Conservation (phyloP, 2,888 invertebrate species). For the Drosophila neutralis region DNA sequence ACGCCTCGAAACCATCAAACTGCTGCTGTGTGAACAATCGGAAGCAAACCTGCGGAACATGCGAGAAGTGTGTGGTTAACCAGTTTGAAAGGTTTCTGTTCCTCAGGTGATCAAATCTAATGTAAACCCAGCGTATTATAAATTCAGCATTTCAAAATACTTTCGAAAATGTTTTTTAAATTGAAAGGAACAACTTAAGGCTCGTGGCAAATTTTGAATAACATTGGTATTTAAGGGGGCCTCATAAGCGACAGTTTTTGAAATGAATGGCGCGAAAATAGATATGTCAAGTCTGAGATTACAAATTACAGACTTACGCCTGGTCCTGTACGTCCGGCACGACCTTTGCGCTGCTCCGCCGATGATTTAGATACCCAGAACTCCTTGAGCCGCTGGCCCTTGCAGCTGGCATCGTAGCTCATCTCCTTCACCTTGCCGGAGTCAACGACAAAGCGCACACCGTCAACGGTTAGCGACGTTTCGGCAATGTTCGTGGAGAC, state of each 20-base stretch:
- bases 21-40: constrained; percentile 94
- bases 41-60: constrained; percentile 88
- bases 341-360: constrained; percentile 97
- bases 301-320: constrained; percentile 89
- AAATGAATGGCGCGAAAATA: too few species aligned
- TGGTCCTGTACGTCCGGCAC: constrained; percentile 97
- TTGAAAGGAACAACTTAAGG: background rate
- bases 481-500: constrained; percentile 99
- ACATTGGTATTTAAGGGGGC: too few species aligned
- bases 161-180: background rate
- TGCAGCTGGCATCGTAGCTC: constrained; percentile 95
- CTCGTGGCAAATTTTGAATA: too few species aligned
- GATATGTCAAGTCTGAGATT: too few species aligned
- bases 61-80: background rate
- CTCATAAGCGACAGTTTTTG: too few species aligned
- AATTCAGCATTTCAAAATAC: background rate
- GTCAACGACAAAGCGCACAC: constrained; percentile 98
- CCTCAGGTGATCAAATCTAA: background rate
- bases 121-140: background rate
- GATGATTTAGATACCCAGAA: constrained; percentile 99
- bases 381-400: constrained; percentile 96
- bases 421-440: constrained; percentile 99
- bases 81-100: background rate
- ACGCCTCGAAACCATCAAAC: constrained; percentile 91
- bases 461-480: constrained; percentile 99